Evolutionary conservation across 1,140 invertebrate species (phyloP).

Genomic region (Battus philenor): DNA sequence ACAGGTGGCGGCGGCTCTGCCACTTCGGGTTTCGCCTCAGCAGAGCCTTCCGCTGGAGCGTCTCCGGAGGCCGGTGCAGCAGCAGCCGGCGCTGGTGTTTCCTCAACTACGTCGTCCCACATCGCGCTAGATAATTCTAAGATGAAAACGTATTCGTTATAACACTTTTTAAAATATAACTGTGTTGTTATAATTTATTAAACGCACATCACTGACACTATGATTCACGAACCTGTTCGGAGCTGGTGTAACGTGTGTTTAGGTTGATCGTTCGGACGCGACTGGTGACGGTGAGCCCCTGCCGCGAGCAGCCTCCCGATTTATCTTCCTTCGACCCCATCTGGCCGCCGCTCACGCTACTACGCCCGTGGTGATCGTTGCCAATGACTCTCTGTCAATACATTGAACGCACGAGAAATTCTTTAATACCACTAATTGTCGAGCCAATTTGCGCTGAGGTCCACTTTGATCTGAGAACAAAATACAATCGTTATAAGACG

Average conservation of each 20-base stretch:
- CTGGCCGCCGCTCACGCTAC: constrained; percentile 59
- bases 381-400: constrained; percentile 74
- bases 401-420: constrained; percentile 56
- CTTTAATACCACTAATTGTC: constrained; percentile 43
- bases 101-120: constrained; percentile 67
- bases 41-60: constrained; percentile 42
- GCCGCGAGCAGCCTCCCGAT: constrained; percentile 56
- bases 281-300: constrained; percentile 46
- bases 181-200: constrained; percentile 21
- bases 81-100: constrained; percentile 38
- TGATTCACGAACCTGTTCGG: constrained; percentile 48
- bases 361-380: constrained; percentile 36
- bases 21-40: constrained; percentile 59
- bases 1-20: constrained; percentile 77
- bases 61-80: constrained; percentile 34
- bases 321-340: constrained; percentile 68
- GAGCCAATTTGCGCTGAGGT: constrained; percentile 51
- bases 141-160: constrained; percentile 38
- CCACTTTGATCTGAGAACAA: constrained; percentile 38
- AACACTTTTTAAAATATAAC: constrained; percentile 20
- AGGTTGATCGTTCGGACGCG: constrained; percentile 59
- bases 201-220: constrained; percentile 24
- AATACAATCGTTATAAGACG: constrained; percentile 23
- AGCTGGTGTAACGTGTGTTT: constrained; percentile 58
- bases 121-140: constrained; percentile 53